Percentiles rank a stretch among this genome's conserved stretches.
Evolutionary conservation across 1,140 invertebrate genomes (phyloP).

Genomic region (Samia ricini): DNA sequence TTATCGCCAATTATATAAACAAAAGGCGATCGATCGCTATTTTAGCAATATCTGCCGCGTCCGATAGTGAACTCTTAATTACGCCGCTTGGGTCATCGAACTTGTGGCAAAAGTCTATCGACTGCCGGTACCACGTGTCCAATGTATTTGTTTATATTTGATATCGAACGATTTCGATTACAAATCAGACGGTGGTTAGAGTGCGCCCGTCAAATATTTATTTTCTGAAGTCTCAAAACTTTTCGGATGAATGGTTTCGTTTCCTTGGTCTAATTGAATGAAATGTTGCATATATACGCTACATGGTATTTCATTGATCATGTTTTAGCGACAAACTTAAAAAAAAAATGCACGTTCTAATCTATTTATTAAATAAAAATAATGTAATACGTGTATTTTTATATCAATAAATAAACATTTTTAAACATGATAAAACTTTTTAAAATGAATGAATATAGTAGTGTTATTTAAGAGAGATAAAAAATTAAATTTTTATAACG

Average conservation of each 20-base stretch:
- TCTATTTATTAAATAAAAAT: too few species aligned
- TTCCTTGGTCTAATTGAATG: background rate
- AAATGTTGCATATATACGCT: too few species aligned
- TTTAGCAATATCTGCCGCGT: slow-evolving; percentile 3
- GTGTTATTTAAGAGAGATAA: too few species aligned
- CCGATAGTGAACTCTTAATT: slow-evolving; percentile 37
- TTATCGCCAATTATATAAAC: slow-evolving; percentile 1
- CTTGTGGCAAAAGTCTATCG: background rate
- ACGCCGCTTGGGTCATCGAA: slow-evolving; percentile 22
- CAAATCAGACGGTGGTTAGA: background rate
- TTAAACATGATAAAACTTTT: too few species aligned
- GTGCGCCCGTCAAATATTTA: background rate
- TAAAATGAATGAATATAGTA: too few species aligned
- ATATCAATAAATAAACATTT: too few species aligned
- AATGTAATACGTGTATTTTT: too few species aligned
- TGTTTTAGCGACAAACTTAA: background rate
- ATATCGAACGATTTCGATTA: background rate
- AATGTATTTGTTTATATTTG: background rate
- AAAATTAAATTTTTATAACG: too few species aligned
- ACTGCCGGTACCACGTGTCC: slow-evolving; percentile 20
- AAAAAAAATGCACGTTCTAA: too few species aligned
- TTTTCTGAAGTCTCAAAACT: background rate
- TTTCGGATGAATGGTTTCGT: background rate
- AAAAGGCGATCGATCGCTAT: background rate
- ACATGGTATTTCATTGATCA: background rate